These are phyloP conservation scores for Sebastes itinus DNA, from an alignment of 2,797 vertebrate species.

Conservation along the genomic window DNA sequence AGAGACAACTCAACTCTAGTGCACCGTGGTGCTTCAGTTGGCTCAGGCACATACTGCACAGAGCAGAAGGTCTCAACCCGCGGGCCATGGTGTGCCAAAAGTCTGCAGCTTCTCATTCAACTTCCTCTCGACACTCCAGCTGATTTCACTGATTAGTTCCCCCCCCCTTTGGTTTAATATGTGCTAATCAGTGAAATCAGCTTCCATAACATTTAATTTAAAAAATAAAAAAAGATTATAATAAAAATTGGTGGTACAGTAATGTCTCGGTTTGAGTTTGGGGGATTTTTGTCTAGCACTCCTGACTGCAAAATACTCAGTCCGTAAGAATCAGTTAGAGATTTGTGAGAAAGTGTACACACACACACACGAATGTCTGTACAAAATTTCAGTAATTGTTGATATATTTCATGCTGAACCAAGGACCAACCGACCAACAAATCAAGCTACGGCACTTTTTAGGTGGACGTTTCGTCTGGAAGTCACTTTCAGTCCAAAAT, in stretches of 20 bases:
- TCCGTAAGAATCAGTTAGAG: neutral
- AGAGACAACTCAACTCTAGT: neutral
- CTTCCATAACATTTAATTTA: conserved; percentile 16
- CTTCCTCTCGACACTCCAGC: neutral
- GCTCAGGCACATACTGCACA: neutral
- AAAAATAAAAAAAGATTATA: conserved; percentile 4
- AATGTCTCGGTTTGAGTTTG: neutral
- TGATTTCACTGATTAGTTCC: conserved; percentile 30
- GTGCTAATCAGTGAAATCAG: conserved; percentile 46
- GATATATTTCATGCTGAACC: neutral
- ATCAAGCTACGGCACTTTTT: neutral
- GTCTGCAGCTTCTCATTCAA: conserved; percentile 14
- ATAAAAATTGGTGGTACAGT: neutral
- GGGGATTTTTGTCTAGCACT: neutral
- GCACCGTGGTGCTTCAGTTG: neutral
- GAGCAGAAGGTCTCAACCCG: neutral
- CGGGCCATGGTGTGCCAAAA: neutral
- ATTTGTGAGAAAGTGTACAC: neutral
- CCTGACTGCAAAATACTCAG: neutral
- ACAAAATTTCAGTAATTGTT: neutral
- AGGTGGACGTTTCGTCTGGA: too few relatives aligned
- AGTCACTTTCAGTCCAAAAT: too few relatives aligned
- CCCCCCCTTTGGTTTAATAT: conserved; percentile 21
- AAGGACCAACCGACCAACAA: neutral
- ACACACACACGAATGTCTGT: neutral